phyloP scores from a whole-genome alignment of 1,140 invertebrate genomes.

The Nymphalis io region DNA sequence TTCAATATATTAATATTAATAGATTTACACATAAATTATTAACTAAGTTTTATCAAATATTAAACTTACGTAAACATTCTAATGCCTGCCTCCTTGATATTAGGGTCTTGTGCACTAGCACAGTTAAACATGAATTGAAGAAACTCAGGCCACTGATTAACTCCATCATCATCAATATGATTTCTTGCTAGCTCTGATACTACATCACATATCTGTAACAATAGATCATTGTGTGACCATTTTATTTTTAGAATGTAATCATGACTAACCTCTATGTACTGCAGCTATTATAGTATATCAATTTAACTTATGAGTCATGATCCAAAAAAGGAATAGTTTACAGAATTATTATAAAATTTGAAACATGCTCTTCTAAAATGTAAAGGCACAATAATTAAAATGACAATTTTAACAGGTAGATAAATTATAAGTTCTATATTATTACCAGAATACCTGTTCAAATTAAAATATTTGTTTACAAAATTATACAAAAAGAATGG shows the following conservation, averaged over 20 bases:
- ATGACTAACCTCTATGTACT: neutral
- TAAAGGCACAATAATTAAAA: too few species aligned
- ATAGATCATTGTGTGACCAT: constrained; percentile 9
- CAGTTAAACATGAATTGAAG: constrained; percentile 98
- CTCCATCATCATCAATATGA: constrained; percentile 97
- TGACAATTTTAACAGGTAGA: too few species aligned
- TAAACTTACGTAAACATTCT: constrained; percentile 93
- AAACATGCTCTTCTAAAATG: too few species aligned
- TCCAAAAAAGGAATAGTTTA: neutral
- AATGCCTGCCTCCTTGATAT: constrained; percentile 95
- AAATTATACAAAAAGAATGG: too few species aligned
- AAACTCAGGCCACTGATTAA: constrained; percentile 98
- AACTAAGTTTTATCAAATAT: too few species aligned
- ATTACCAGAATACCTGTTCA: too few species aligned
- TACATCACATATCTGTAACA: constrained; percentile 89
- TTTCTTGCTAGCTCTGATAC: constrained; percentile 96
- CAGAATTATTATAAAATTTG: too few species aligned
- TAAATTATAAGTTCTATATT: too few species aligned
- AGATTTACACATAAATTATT: too few species aligned
- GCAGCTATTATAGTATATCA: neutral
- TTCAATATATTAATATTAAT: neutral
- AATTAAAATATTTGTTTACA: too few species aligned
- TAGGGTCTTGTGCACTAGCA: constrained; percentile 89
- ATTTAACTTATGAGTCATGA: constrained; percentile 2
- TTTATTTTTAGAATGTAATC: neutral